These are phyloP conservation scores for Gadus chalcogrammus DNA, from an alignment of 2,113 vertebrate genomes.

Conservation along the genomic window DNA sequence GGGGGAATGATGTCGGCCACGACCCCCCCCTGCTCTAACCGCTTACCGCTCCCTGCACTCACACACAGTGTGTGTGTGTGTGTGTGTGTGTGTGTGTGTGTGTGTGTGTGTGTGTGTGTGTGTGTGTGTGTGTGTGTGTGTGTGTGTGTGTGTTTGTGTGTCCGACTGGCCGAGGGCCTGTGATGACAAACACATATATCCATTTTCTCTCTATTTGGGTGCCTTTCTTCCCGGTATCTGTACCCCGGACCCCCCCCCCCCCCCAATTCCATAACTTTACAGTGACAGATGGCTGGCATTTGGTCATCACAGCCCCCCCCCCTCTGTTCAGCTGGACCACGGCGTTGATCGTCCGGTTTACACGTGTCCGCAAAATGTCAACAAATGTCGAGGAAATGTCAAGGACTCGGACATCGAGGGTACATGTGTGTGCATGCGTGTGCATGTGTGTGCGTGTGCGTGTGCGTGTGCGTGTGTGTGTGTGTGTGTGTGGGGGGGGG, in stretches of 20 bases:
- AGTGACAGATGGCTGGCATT: slow-evolving; percentile 73
- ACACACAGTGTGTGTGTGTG: no score
- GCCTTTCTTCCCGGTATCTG: no score
- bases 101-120: no score
- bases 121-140: no score
- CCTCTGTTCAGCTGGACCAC: slow-evolving; percentile 49
- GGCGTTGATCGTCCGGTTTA: slow-evolving; percentile 53
- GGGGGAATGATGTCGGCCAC: no score
- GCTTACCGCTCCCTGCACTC: no score
- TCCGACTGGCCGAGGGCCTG: not conserved
- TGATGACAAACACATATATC: no score
- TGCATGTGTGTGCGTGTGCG: not conserved
- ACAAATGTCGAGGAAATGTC: slow-evolving; percentile 76
- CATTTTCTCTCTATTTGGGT: no score
- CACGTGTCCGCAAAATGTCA: slow-evolving; percentile 72
- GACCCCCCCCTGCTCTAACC: no score
- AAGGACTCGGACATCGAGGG: slow-evolving; percentile 49
- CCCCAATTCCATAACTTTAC: not conserved
- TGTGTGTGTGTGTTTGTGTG: no score
- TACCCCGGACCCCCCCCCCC: not conserved
- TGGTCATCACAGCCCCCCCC: slow-evolving; percentile 41
- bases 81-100: no score
- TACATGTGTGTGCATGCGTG: not conserved
- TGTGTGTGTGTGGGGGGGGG: no score
- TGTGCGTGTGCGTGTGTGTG: not conserved